phyloP scores from a whole-genome alignment of 2,888 invertebrate genomes.

The Acronicta aceris region DNA sequence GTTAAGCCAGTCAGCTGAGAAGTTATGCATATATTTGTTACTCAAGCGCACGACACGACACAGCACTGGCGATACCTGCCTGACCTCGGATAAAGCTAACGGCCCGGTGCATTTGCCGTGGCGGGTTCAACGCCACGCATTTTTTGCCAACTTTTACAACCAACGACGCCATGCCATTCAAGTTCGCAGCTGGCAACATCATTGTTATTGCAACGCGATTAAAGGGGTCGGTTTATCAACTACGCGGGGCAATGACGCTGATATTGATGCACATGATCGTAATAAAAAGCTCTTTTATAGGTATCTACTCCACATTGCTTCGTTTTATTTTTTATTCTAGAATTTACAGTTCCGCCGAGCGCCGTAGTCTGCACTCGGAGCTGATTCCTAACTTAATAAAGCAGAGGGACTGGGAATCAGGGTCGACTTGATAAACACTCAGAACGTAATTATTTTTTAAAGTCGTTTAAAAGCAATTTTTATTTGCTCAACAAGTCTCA shows the following conservation, averaged over 20 bases:
- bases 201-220: constrained; percentile 46
- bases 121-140: constrained; percentile 80
- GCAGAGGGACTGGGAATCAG: neutral
- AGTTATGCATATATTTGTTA: constrained; percentile 66
- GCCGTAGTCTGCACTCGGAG: neutral
- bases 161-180: constrained; percentile 70
- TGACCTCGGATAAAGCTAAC: constrained; percentile 85
- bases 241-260: constrained; percentile 14
- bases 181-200: constrained; percentile 36
- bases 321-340: neutral
- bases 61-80: constrained; percentile 65
- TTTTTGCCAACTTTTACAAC: constrained; percentile 78
- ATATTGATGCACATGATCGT: constrained; percentile 2
- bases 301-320: neutral
- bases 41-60: constrained; percentile 55
- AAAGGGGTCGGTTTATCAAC: constrained; percentile 37
- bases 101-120: constrained; percentile 79
- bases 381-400: constrained; percentile 2
- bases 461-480: no score
- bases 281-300: constrained; percentile 9
- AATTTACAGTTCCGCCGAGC: neutral
- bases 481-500: no score
- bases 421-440: constrained; percentile 1
- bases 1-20: constrained; percentile 62
- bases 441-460: neutral